phyloP scores from a whole-genome alignment of 2,888 invertebrate species.

The Cerastis rubricosa region DNA sequence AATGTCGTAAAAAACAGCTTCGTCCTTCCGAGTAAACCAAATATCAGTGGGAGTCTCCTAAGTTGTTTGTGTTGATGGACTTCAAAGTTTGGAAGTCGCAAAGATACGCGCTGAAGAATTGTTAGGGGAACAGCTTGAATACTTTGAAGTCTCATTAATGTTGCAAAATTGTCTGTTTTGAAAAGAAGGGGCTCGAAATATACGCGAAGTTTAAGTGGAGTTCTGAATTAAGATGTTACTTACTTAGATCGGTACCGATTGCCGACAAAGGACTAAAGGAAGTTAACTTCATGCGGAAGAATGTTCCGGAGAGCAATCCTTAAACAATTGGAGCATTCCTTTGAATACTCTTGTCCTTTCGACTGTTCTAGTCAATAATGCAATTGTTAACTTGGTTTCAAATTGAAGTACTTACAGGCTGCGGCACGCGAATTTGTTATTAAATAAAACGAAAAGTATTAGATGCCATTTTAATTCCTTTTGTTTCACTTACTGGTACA shows the following conservation, averaged over 20 bases:
- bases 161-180: conserved; percentile 56
- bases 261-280: conserved; percentile 5
- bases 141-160: conserved; percentile 57
- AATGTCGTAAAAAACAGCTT: conserved; percentile 63
- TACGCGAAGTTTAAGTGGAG: conserved; percentile 39
- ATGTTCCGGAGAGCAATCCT: neutral
- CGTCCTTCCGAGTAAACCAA: conserved; percentile 53
- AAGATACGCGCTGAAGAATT: conserved; percentile 58
- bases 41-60: conserved; percentile 39
- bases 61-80: conserved; percentile 62
- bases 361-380: neutral
- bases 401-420: neutral
- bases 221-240: conserved; percentile 29
- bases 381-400: neutral
- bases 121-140: conserved; percentile 59
- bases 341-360: neutral
- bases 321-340: neutral
- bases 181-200: conserved; percentile 45
- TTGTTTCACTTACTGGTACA: neutral
- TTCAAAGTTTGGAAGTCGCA: conserved; percentile 45
- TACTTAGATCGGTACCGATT: conserved; percentile 20
- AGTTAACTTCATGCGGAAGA: neutral
- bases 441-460: neutral
- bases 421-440: neutral
- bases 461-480: neutral